These are phyloP conservation scores for Caenorhabditis auriculariae DNA, from an alignment of 2,888 invertebrate species.

Conservation along the genomic window DNA sequence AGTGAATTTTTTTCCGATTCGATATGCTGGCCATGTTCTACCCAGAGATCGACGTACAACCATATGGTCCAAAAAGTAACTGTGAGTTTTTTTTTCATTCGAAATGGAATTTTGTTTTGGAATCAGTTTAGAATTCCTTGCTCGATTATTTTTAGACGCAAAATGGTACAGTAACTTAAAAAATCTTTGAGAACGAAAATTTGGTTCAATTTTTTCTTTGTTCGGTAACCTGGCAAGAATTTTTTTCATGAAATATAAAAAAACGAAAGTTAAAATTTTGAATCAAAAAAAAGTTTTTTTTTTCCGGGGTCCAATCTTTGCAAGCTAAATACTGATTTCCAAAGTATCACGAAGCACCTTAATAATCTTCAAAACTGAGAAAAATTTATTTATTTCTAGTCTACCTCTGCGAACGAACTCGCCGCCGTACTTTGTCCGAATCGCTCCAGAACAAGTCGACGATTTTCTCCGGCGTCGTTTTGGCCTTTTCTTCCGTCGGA, in stretches of 20 bases:
- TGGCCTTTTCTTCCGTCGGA: conserved; percentile 51
- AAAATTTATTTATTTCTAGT: conserved; percentile 51
- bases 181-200: neutral
- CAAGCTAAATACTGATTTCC: too few relatives aligned
- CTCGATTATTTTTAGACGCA: neutral
- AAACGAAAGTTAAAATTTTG: neutral
- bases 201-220: neutral
- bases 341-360: too few relatives aligned
- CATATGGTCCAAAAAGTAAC: conserved; percentile 56
- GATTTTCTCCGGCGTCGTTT: conserved; percentile 52
- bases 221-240: neutral
- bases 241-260: neutral
- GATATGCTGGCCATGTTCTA: conserved; percentile 50
- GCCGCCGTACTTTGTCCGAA: conserved; percentile 52
- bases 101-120: too few relatives aligned
- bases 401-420: conserved; percentile 56
- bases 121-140: too few relatives aligned
- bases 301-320: neutral
- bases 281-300: neutral
- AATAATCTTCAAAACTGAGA: too few relatives aligned
- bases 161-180: neutral
- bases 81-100: too few relatives aligned
- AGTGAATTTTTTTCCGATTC: conserved; percentile 16
- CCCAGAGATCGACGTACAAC: conserved; percentile 58
- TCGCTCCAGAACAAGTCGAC: conserved; percentile 55